Conservation (phyloP, 2,797 vertebrate species). For the Enteromius afrohamiltoni region DNA sequence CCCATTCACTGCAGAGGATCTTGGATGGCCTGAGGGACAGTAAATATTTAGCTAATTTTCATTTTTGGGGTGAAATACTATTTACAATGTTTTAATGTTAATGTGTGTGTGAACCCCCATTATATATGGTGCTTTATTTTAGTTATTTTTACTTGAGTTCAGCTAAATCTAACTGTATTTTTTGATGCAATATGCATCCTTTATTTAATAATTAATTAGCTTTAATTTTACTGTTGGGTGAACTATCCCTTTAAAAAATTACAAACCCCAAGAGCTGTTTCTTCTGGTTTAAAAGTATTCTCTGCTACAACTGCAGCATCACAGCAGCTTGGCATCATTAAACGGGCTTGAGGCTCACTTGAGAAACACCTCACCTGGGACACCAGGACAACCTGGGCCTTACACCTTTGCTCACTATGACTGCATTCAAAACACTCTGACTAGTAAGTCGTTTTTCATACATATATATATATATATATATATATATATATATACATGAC, state of each 20-base stretch:
- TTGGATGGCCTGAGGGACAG: too few relatives aligned
- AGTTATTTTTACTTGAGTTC: not conserved
- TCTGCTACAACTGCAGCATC: conserved; percentile 78
- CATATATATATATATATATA: too few relatives aligned
- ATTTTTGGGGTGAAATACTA: not conserved
- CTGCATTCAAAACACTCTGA: conserved; percentile 86
- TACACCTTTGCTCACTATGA: conserved; percentile 91
- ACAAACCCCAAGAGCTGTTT: not conserved
- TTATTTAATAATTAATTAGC: too few relatives aligned
- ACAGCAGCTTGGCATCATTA: conserved; percentile 93
- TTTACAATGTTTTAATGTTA: not conserved
- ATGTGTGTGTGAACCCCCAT: too few relatives aligned
- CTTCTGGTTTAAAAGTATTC: not conserved
- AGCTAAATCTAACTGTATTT: not conserved
- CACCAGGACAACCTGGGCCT: conserved; percentile 60
- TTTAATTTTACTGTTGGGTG: too few relatives aligned
- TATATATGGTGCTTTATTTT: too few relatives aligned
- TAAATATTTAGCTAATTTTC: not conserved
- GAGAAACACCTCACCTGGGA: conserved; percentile 68
- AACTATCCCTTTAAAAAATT: not conserved
- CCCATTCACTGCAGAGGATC: too few relatives aligned
- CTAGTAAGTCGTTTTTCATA: conserved; percentile 72
- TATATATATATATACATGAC: too few relatives aligned
- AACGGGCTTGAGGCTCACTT: conserved; percentile 96
- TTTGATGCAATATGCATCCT: not conserved